Evolutionary conservation across 1,140 invertebrate genomes (phyloP).

Genomic region (Drosophila pseudoobscura): DNA sequence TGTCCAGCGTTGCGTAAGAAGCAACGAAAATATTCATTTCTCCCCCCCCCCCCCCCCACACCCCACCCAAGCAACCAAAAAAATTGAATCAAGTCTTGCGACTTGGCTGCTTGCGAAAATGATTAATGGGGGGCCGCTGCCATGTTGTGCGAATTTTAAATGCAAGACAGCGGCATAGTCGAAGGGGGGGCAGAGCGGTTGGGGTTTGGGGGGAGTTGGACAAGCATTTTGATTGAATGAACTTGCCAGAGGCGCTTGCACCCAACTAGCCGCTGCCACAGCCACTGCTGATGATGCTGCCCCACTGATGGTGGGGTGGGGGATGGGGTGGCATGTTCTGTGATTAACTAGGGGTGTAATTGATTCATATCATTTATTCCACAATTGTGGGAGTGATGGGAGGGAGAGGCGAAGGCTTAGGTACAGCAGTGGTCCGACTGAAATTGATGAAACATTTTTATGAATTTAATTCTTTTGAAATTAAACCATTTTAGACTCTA

Average conservation of each 20-base stretch:
- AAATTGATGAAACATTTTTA: too few relatives aligned
- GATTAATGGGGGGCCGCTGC: slow-evolving; percentile 59
- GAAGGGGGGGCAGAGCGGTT: neutral
- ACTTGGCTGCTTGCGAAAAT: slow-evolving; percentile 51
- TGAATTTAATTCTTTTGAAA: too few relatives aligned
- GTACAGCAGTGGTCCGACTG: too few relatives aligned
- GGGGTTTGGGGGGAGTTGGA: neutral
- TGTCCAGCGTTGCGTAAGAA: slow-evolving; percentile 77
- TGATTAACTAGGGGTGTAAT: too few relatives aligned
- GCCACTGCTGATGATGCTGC: slow-evolving; percentile 2
- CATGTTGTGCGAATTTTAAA: slow-evolving; percentile 67
- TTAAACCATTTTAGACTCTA: too few relatives aligned
- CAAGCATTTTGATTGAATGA: slow-evolving; percentile 37
- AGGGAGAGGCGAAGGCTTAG: too few relatives aligned
- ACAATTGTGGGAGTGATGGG: too few relatives aligned
- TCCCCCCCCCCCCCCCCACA: neutral
- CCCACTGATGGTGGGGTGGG: neutral
- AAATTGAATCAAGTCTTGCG: slow-evolving; percentile 67
- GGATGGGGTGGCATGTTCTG: too few relatives aligned
- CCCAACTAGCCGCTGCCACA: neutral
- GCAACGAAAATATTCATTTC: slow-evolving; percentile 78
- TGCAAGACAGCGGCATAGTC: slow-evolving; percentile 24
- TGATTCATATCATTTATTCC: too few relatives aligned
- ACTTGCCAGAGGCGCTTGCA: slow-evolving; percentile 25
- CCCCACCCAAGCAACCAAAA: neutral